phyloP scores from a whole-genome alignment of 2,797 vertebrate species.

The Pristis pectinata region DNA sequence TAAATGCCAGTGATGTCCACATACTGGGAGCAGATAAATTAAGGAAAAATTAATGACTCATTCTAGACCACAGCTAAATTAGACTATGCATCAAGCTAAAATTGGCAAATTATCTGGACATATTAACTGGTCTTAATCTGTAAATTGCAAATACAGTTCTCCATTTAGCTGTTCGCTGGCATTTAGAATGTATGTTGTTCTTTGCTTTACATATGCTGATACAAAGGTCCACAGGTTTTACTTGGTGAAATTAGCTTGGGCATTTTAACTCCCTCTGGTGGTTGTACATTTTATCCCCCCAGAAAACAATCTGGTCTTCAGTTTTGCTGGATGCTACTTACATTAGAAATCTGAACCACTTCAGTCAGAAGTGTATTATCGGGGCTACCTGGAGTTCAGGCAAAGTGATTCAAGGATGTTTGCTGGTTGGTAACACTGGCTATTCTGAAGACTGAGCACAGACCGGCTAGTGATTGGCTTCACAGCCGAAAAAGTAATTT shows the following conservation, averaged over 20 bases:
- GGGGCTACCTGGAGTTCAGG: background rate
- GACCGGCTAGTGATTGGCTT: background rate
- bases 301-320: background rate
- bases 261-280: constrained; percentile 12
- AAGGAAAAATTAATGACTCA: too few species aligned
- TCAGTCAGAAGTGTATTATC: background rate
- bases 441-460: background rate
- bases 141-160: background rate
- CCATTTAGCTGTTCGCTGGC: background rate
- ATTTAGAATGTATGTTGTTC: background rate
- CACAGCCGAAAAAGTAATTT: too few species aligned
- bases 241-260: background rate
- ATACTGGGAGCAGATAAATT: too few species aligned
- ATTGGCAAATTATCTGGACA: background rate
- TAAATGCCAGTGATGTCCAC: too few species aligned
- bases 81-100: background rate
- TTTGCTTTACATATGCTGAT: background rate
- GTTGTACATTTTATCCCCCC: background rate
- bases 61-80: background rate
- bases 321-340: background rate
- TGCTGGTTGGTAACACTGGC: background rate
- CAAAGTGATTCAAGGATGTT: background rate
- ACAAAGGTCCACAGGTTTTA: background rate
- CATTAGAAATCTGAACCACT: background rate
- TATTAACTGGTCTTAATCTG: too few species aligned